Evolutionary conservation across 2,797 vertebrate species (phyloP).

Genomic region (Phaenicophaeus curvirostris): DNA sequence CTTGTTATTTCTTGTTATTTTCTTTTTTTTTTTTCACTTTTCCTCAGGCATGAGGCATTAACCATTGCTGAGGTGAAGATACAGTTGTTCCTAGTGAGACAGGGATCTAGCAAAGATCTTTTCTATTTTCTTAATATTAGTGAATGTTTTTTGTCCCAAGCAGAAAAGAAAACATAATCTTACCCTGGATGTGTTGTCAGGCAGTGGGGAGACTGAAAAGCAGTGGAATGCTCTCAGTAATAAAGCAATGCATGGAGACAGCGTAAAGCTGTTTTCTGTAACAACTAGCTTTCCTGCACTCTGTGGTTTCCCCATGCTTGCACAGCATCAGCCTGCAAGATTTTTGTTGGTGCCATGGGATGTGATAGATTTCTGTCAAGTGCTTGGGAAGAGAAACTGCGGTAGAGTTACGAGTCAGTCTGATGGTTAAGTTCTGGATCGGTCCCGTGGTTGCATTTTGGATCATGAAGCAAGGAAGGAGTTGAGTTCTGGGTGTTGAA

Average conservation of each 20-base stretch:
- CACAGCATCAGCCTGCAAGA: background rate
- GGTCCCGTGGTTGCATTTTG: fast-evolving
- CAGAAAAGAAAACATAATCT: background rate
- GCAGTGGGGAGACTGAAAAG: background rate
- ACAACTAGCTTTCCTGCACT: background rate
- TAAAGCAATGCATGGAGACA: background rate
- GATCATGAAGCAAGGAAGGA: background rate
- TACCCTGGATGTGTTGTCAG: background rate
- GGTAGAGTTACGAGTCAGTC: too few relatives aligned
- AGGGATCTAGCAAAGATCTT: background rate
- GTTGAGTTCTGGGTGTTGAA: background rate
- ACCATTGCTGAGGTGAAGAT: background rate
- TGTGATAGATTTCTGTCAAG: background rate
- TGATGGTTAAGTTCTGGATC: background rate
- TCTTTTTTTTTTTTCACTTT: background rate
- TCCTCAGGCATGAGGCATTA: background rate
- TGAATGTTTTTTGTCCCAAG: background rate
- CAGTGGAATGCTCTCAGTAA: background rate
- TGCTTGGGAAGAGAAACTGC: background rate
- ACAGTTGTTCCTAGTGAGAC: background rate
- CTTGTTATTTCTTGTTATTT: background rate
- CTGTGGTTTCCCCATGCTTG: background rate
- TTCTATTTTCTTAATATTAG: background rate
- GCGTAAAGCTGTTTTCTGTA: background rate
- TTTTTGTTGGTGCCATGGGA: background rate